Conservation (phyloP, 2,888 invertebrate genomes). For the Pristionchus mayeri region DNA sequence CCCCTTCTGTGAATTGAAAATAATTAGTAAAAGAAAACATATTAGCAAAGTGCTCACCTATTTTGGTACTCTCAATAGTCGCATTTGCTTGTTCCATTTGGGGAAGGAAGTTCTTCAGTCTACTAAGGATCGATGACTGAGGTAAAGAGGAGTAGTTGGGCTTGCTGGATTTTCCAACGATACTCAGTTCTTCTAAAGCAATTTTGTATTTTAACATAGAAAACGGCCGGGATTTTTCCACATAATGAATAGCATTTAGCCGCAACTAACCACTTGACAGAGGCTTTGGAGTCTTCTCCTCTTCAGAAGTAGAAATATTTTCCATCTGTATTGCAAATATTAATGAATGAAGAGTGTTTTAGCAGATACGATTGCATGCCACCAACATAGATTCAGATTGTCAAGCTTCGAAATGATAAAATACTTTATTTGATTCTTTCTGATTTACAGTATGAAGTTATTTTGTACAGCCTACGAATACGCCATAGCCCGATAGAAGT, state of each 20-base stretch:
- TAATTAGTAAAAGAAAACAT: not conserved
- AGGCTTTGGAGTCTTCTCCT: slow-evolving; percentile 5
- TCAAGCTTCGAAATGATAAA: not conserved
- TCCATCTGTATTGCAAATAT: not conserved
- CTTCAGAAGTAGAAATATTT: not conserved
- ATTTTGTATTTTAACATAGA: too few species aligned
- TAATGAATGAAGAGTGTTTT: not conserved
- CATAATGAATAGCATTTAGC: not conserved
- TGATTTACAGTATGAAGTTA: not conserved
- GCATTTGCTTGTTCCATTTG: slow-evolving; percentile 62
- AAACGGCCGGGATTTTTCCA: too few species aligned
- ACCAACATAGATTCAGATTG: not conserved
- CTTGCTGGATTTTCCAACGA: not conserved
- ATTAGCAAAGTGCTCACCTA: not conserved
- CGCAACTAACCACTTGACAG: not conserved
- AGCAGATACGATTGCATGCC: not conserved
- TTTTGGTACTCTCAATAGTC: slow-evolving; percentile 48
- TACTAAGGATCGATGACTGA: slow-evolving; percentile 34
- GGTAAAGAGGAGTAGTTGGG: slow-evolving; percentile 35
- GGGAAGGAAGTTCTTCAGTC: slow-evolving; percentile 60
- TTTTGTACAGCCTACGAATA: not conserved
- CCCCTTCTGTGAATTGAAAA: not conserved
- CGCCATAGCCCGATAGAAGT: slow-evolving; percentile 4
- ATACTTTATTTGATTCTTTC: too few species aligned
- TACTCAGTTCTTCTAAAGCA: slow-evolving; percentile 13